Conservation (phyloP, 2,797 vertebrate species). For the Lagodon rhomboides region DNA sequence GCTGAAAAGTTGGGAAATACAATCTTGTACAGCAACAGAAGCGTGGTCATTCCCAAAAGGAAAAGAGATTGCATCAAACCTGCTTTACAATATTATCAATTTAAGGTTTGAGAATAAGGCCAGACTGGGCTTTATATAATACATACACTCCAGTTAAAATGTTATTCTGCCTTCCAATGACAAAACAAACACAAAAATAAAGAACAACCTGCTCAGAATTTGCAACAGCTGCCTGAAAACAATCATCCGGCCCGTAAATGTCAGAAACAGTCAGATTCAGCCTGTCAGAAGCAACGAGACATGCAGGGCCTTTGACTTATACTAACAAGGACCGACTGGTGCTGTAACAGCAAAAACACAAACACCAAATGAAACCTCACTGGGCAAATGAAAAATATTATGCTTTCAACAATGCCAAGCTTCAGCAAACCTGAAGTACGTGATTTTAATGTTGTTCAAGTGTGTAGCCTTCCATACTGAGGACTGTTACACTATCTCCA, state of each 20-base stretch:
- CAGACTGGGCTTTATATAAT: not conserved
- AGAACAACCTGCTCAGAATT: not conserved
- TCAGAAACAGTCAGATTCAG: slow-evolving; percentile 37
- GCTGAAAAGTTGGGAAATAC: slow-evolving; percentile 14
- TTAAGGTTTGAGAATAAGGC: not conserved
- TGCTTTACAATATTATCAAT: slow-evolving; percentile 3
- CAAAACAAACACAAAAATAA: slow-evolving; percentile 32
- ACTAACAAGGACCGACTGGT: not conserved
- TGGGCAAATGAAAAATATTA: slow-evolving; percentile 32
- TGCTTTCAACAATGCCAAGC: slow-evolving; percentile 9
- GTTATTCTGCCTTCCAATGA: slow-evolving; percentile 8
- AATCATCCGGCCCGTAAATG: slow-evolving; percentile 30
- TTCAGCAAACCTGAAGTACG: slow-evolving; percentile 16
- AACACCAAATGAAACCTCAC: slow-evolving; percentile 10
- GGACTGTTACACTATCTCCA: slow-evolving; percentile 32
- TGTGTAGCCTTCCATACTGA: slow-evolving; percentile 27
- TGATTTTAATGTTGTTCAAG: slow-evolving; percentile 31
- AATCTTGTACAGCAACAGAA: slow-evolving; percentile 2
- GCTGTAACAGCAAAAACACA: slow-evolving; percentile 2
- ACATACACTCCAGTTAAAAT: slow-evolving; percentile 25
- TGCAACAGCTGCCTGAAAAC: slow-evolving; percentile 28
- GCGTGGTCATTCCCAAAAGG: not conserved
- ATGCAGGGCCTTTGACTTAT: not conserved
- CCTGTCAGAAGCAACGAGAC: slow-evolving; percentile 7
- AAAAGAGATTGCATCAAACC: not conserved